phyloP scores from a whole-genome alignment of 2,888 invertebrate genomes.

The Lymantria dispar region DNA sequence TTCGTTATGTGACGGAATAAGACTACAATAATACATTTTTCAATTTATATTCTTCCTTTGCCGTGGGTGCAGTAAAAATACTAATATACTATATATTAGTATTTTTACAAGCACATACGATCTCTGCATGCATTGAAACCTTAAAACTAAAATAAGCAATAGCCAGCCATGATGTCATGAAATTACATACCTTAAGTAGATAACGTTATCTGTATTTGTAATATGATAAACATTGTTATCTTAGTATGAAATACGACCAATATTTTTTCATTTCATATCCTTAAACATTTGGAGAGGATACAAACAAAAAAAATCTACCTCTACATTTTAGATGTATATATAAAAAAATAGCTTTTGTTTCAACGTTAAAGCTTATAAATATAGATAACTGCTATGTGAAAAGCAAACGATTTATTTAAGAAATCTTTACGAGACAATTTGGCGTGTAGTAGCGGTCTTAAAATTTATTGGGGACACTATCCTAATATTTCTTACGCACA shows the following conservation, averaged over 20 bases:
- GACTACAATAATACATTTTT: too few species aligned
- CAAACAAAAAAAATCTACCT: neutral
- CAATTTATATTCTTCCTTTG: too few species aligned
- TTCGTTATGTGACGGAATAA: too few species aligned
- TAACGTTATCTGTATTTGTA: neutral
- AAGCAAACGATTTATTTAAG: neutral
- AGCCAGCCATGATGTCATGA: too few species aligned
- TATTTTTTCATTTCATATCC: neutral
- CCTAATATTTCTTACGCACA: constrained; percentile 34
- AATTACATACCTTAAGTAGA: constrained; percentile 28
- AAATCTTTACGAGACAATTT: neutral
- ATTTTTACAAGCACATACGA: too few species aligned
- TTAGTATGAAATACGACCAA: too few species aligned
- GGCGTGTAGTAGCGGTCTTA: constrained; percentile 12
- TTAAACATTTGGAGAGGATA: neutral
- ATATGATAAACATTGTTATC: neutral
- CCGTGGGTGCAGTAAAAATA: too few species aligned
- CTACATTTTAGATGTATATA: neutral
- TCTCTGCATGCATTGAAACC: too few species aligned
- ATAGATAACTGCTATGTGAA: neutral
- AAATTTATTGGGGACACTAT: constrained; percentile 8
- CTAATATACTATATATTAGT: too few species aligned
- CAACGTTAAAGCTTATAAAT: neutral
- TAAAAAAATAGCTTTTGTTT: neutral
- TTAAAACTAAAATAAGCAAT: too few species aligned